Base-by-base conservation (phyloP, 2,113 vertebrate genomes). In the Carassius carassius region DNA sequence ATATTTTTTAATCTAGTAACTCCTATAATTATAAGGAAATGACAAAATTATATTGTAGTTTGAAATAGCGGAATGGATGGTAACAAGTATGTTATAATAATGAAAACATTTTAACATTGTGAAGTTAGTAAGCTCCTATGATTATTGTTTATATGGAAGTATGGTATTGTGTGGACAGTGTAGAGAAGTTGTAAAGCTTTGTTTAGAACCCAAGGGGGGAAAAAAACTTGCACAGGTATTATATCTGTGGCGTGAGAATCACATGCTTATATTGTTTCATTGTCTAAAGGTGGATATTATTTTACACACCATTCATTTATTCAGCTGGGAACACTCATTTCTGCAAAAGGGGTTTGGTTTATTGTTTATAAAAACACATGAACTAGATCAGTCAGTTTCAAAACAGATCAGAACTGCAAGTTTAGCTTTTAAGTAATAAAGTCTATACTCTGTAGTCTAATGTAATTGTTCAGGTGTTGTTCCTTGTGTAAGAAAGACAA, bases 101-200 rank as follows among this genome's bases (percentile, higher is more conserved):
- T n/a, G 19, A 72, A n/a, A 72, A n/a, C 35, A 44, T 21, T 73
- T 23, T 23, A 7, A 44, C 19, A 73, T 11, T 6, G 69, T 73
- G 19, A 23, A 17, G 4, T 78, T 23, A 7, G 41, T 51, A 25
- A 67, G 16, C 25, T 5, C 16, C n/a, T 47, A n/a, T 80, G 78
- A 25, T 49, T 67, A 63, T 67, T 21, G 25, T 32, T 49, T 51
- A 51, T 51, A 51, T 81, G 44, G 62, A 80, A 47, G 78, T 80
- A 3, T 25, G 29, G 16, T 63, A 25, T 78, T 60, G 35, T 63
- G 10, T 80, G 8, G 13, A 63, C 25, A 37, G 56, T 44, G 19
- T 29, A 80, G 58, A 80, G 78, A 80, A 80, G 58, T 80, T 79
- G 9, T 21, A 63, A 79, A 79, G 77, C 51, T 78, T 78, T 78